Evolutionary conservation across 2,888 invertebrate genomes (phyloP), one percentile per base, ranked within the genome.

Genomic region (Helobdella robusta): DNA sequence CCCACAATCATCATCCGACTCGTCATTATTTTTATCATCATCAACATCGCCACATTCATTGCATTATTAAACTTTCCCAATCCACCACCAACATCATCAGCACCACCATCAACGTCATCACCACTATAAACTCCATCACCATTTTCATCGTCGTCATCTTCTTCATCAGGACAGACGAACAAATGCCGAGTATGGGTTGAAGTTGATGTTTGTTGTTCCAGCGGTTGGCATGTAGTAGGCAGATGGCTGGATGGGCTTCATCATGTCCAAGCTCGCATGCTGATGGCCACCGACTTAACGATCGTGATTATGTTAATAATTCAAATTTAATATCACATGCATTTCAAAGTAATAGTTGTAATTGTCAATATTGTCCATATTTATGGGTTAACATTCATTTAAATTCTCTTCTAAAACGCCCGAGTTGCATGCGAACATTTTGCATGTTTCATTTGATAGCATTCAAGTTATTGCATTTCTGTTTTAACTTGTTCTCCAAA

Each of bases 121-220:
- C 36, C 56, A 28, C 32, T 32, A 1, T 56, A 28, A 8, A 30
- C 56, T n/a, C 15, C 28, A 56, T 56, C 56, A 56, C 30, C 30
- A 56, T 25, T 32, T n/a, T 56, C 11, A 56, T 32, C 35, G 5
- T 23, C 8, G 18, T 44, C 46, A 44, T 46, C 61, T 15, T n/a
- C 48, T 30, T 62, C 32, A 46, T 40, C 28, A 32, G 25, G 1
- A 20, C 25, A 18, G n/a, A 36, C 32, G 62, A 2, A 50, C 18
- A 32, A 28, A 60, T 20, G 35, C 36, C 18, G 44, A 40, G 28
- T 60, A 60, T 5, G 60, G 60, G 44, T 60, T 60, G 44, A 60
- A 60, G 2, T 40, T 25, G 23, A 35, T 28, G 23, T 20, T 28
- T 3, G 60, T 11, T 18, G 40, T 23, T 35, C 60, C 60, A n/a